Evolutionary conservation across 2,888 invertebrate genomes (phyloP).

Genomic region (Oscheius myriophilus): DNA sequence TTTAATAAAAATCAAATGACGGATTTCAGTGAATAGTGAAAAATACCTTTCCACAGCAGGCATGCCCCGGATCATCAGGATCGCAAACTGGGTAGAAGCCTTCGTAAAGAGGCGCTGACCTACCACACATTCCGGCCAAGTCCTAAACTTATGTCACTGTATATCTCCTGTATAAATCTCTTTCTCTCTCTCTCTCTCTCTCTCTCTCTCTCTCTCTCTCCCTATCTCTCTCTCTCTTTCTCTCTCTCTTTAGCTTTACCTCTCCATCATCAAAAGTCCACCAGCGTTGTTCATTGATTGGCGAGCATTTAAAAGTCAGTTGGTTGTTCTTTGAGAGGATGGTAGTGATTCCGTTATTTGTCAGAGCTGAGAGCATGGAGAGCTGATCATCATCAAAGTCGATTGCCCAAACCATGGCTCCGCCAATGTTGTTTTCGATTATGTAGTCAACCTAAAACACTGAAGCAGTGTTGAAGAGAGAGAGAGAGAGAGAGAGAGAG

Average conservation of each 20-base stretch:
- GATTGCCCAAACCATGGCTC: conserved; percentile 70
- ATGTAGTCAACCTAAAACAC: conserved; percentile 60
- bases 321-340: conserved; percentile 1
- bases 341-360: conserved; percentile 28
- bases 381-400: conserved; percentile 66
- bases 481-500: too few species aligned
- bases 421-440: conserved; percentile 61
- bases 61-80: conserved; percentile 69
- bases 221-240: too few species aligned
- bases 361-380: conserved; percentile 55
- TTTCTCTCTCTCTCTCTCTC: not conserved
- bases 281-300: conserved; percentile 67
- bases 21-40: too few species aligned
- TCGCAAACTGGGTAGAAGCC: conserved; percentile 70
- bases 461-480: too few species aligned
- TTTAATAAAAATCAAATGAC: not conserved
- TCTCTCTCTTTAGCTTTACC: conserved; percentile 15
- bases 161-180: too few species aligned
- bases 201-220: conserved; percentile 48
- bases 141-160: conserved; percentile 46
- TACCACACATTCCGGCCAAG: conserved; percentile 68
- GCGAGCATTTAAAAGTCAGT: conserved; percentile 62
- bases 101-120: conserved; percentile 67
- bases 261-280: conserved; percentile 69
- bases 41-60: conserved; percentile 68